Percentiles rank a stretch among this genome's conserved stretches.
These are phyloP conservation scores for Heliconius himera DNA, from an alignment of 1,140 invertebrate genomes.

Conservation along the genomic window DNA sequence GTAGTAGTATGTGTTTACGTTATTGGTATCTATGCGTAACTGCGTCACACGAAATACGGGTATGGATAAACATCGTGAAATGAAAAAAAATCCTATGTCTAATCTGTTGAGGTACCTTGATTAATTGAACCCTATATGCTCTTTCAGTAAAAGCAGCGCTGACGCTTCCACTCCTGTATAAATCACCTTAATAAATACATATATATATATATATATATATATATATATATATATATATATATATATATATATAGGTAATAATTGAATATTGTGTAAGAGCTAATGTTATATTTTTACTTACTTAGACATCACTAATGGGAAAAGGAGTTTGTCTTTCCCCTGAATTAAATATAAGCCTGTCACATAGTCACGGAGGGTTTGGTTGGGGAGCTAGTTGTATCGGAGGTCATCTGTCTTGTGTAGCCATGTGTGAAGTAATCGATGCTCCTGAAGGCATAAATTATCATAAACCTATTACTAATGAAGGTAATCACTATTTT, in stretches of 20 bases:
- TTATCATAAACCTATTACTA: conserved; percentile 67
- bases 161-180: too few species aligned
- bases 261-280: neutral
- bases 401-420: conserved; percentile 87
- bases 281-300: conserved; percentile 15
- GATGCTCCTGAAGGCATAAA: conserved; percentile 85
- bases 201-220: too few species aligned
- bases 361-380: conserved; percentile 86
- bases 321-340: conserved; percentile 89
- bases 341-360: conserved; percentile 86
- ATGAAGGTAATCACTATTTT: conserved; percentile 53
- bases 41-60: too few species aligned
- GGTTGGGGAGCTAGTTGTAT: conserved; percentile 88
- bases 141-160: too few species aligned
- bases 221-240: too few species aligned
- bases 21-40: too few species aligned
- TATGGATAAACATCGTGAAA: too few species aligned
- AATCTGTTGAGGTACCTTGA: too few species aligned
- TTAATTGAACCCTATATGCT: too few species aligned
- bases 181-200: too few species aligned
- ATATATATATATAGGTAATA: neutral
- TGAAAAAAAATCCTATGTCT: too few species aligned
- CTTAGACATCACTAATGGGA: conserved; percentile 86
- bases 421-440: conserved; percentile 90
- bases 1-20: too few species aligned